These are phyloP conservation scores for Orientallactaga bullata DNA, from an alignment of 2,113 vertebrate genomes.

Conservation along the genomic window DNA sequence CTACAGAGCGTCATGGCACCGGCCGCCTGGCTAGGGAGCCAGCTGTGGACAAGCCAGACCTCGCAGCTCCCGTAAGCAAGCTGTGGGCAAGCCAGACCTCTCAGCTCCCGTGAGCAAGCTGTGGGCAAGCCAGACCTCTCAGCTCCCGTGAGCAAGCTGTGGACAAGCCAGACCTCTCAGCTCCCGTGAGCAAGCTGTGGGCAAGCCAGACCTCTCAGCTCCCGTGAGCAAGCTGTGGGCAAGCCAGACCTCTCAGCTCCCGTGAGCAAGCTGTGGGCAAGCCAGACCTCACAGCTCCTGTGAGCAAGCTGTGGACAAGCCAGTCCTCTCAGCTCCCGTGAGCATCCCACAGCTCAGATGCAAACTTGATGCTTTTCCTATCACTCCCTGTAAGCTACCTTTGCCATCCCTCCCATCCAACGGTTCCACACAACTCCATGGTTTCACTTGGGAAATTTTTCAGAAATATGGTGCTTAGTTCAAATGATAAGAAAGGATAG, in stretches of 20 bases:
- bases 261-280: too few species aligned
- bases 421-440: background rate
- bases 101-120: background rate
- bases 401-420: background rate
- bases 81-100: background rate
- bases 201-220: too few species aligned
- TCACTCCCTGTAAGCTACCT: background rate
- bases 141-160: background rate
- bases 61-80: background rate
- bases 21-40: background rate
- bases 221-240: too few species aligned
- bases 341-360: background rate
- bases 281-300: too few species aligned
- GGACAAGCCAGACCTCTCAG: too few species aligned
- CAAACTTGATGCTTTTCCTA: background rate
- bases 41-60: too few species aligned
- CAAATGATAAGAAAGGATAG: background rate
- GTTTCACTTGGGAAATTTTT: background rate
- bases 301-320: too few species aligned
- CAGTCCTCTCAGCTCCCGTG: background rate
- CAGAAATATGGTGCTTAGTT: background rate
- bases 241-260: too few species aligned
- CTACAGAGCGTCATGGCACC: accelerated
- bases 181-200: background rate
- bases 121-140: too few species aligned